phyloP scores from a whole-genome alignment of 2,888 invertebrate species.

The Eristalis tenax region DNA sequence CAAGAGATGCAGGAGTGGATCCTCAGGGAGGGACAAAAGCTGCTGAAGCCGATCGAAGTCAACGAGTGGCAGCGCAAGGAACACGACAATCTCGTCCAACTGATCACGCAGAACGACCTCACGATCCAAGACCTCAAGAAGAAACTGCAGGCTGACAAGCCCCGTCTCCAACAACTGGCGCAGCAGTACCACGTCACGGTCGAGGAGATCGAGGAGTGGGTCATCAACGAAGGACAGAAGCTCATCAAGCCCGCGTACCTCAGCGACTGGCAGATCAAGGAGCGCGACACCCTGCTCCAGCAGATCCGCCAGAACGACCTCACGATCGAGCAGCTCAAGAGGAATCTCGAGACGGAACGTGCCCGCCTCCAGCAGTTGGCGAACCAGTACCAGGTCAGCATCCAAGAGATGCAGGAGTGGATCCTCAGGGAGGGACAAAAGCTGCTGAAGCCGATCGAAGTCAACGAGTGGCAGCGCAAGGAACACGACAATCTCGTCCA shows the following conservation, averaged over 20 bases:
- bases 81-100: slow-evolving; percentile 50
- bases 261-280: slow-evolving; percentile 74
- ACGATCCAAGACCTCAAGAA: slow-evolving; percentile 75
- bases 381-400: slow-evolving; percentile 76
- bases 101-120: slow-evolving; percentile 50
- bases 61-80: slow-evolving; percentile 76
- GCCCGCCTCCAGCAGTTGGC: slow-evolving; percentile 74
- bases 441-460: slow-evolving; percentile 74
- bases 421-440: slow-evolving; percentile 76
- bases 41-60: slow-evolving; percentile 75
- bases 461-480: slow-evolving; percentile 76
- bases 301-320: slow-evolving; percentile 63
- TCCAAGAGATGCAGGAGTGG: slow-evolving; percentile 78
- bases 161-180: slow-evolving; percentile 75
- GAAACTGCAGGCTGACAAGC: slow-evolving; percentile 76
- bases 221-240: slow-evolving; percentile 72
- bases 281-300: slow-evolving; percentile 75
- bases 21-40: slow-evolving; percentile 76
- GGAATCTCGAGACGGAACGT: not conserved
- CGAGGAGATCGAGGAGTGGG: not conserved
- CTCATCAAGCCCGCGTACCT: slow-evolving; percentile 76
- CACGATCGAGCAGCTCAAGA: not conserved
- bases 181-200: slow-evolving; percentile 75
- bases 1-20: slow-evolving; percentile 78
- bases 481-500: slow-evolving; percentile 74